Evolutionary conservation across 35 echinoderm and acorn worm genomes (phyloP), one percentile per base, ranked within the genome.

Genomic region (Ophiothrix spiculata): DNA sequence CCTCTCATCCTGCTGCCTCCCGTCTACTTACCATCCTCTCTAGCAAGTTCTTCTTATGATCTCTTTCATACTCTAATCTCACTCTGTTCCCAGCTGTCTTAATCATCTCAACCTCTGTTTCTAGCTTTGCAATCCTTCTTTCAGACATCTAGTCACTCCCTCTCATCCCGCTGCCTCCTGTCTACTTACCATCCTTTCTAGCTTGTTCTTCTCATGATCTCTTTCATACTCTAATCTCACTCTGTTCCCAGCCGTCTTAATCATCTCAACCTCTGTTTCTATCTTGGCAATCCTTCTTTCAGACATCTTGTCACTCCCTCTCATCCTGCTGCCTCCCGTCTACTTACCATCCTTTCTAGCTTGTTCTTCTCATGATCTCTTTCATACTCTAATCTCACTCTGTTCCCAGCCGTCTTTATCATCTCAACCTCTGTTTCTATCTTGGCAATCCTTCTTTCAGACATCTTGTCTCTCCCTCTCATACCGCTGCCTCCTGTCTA

Each of bases 391-490:
- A 97, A 16, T 17, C 90, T 89, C 23, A 77, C 37, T n/a, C 81
- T 80, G 76, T 90, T 90, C 40, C 33, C 31, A 38, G 28, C 37
- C 2, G 84, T 39, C 54, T 97, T 97, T 45, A 93, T 69, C 39
- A 83, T 46, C 28, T 92, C 75, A 84, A 97, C 81, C 84, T 97
- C 95, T 33, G 73, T 79, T 77, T 97, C 87, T 29, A 97, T 74
- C 38, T 83, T 92, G 35, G 86, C 82, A 31, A 97, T 89, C 63
- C 90, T 82, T 36, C 94, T 86, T 34, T 87, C 75, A 4, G 88
- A 90, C 91, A 37, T 81, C 95, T 74, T 91, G 60, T 36, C 78
- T 81, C 82, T 97, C 90, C 32, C 88, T 85, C 37, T 11, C 32
- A 33, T 83, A 37, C 56, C 80, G 80, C 36, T 93, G 77, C 33